Evolutionary conservation across 2,888 invertebrate species (phyloP), one percentile per base, ranked within the genome.

Genomic region (Drosophila nr. medialis): DNA sequence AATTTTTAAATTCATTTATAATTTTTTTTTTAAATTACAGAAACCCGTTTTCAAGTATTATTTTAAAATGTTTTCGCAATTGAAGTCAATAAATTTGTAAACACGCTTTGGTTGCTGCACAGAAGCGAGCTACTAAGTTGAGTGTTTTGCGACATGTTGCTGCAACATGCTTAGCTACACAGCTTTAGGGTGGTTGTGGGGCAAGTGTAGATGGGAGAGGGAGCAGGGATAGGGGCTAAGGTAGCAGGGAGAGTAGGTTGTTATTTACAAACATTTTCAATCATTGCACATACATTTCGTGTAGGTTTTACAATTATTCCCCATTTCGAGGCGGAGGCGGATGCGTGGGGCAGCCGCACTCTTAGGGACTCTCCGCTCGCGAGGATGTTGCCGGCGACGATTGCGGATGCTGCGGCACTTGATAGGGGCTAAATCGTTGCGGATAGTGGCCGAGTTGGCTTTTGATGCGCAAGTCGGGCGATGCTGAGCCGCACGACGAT

Each of bases 391-490:
- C 90, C 49, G 91, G 90, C 81, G 92, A 69, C 30, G 67, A 60
- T 56, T 83, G 83, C 38, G 75, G 58, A 55, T 88, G 87, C 64
- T 86, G 90, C 65, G 91, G 91, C 84, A 92, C 80, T 62, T 92
- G 92, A 76, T 92, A 92, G 30, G 92, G 92, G 72, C 92, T 92
- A 69, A 92, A 92, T 18, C 92, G 89, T 51, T 83, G 86, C n/a
- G 88, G 87, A 71, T 92, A 91, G 58, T 92, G 92, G 29, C 82
- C 85, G 54, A 93, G 90, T 69, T 93, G 92, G 13, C 76, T 50
- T 62, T 92, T 92, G n/a, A 91, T 86, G 42, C 93, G 86, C 85
- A 93, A 86, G 78, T 93, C 93, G 2, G 93, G 93, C 49, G 92
- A 92, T 42, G 92, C 92, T 8, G 93, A 93, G 2, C 92, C 93